These are phyloP conservation scores for Carapus acus DNA, from an alignment of 2,797 vertebrate genomes.

Conservation along the genomic window DNA sequence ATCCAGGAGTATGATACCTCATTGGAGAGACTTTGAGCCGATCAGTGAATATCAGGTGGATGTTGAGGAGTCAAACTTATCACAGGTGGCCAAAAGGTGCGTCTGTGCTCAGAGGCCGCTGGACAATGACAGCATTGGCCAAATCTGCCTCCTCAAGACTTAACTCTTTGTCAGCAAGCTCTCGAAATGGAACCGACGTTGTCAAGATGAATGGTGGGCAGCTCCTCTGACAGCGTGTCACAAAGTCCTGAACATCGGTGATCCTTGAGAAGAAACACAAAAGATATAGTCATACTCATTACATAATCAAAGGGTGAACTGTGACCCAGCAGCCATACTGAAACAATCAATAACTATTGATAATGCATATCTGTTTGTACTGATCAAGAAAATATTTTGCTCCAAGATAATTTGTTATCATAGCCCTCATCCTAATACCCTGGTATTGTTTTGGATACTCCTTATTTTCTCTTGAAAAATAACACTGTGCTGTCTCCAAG, in stretches of 20 bases:
- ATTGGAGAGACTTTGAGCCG: neutral
- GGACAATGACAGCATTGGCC: conserved; percentile 85
- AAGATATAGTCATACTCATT: neutral
- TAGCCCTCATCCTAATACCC: no score
- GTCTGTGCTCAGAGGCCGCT: conserved; percentile 76
- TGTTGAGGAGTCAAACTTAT: conserved; percentile 35
- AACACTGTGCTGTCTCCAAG: no score
- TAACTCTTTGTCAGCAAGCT: conserved; percentile 74
- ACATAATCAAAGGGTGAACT: no score
- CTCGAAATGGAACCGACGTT: conserved; percentile 80
- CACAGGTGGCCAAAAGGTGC: conserved; percentile 72
- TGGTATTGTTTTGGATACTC: no score
- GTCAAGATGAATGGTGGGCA: conserved; percentile 79
- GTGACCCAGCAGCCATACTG: no score
- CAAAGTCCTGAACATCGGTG: conserved; percentile 84
- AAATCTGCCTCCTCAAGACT: conserved; percentile 84
- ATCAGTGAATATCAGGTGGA: neutral
- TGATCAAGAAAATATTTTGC: no score
- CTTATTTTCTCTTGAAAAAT: no score
- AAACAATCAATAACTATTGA: no score
- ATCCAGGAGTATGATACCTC: conserved; percentile 6
- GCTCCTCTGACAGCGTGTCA: conserved; percentile 77
- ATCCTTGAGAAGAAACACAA: conserved; percentile 68
- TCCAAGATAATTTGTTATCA: no score
- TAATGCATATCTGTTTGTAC: no score